These are phyloP conservation scores for Cheiracanthium punctorium DNA, from an alignment of 2,888 invertebrate genomes.

Conservation along the genomic window DNA sequence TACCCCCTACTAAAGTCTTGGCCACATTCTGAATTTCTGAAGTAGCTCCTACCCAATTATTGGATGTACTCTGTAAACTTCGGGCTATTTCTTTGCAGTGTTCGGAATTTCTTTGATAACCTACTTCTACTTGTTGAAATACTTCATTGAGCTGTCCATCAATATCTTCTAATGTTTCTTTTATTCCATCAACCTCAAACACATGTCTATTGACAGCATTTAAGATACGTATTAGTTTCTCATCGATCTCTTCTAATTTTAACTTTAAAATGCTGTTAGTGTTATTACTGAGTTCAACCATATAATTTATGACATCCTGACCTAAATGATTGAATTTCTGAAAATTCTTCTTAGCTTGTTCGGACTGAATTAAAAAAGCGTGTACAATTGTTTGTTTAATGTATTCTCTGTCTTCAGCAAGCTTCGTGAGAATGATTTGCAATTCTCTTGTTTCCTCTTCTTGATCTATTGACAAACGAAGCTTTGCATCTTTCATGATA, in stretches of 20 bases:
- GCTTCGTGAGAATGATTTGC: constrained; percentile 14
- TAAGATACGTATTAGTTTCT: constrained; percentile 5
- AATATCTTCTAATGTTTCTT: constrained; percentile 31
- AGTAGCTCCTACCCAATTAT: constrained; percentile 15
- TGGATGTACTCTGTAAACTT: constrained; percentile 7
- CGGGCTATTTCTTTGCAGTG: constrained; percentile 22
- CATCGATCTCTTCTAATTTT: constrained; percentile 22
- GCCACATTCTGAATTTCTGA: neutral
- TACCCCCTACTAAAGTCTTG: neutral
- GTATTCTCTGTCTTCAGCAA: constrained; percentile 35
- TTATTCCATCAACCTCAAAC: constrained; percentile 18
- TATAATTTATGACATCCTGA: constrained; percentile 29
- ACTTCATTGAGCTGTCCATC: constrained; percentile 44
- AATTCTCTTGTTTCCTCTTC: constrained; percentile 20
- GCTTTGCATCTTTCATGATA: neutral
- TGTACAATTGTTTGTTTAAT: constrained; percentile 26
- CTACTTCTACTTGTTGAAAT: constrained; percentile 28
- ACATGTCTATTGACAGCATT: neutral
- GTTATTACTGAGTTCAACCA: constrained; percentile 22
- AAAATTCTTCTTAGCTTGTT: constrained; percentile 16
- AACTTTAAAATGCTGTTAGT: neutral
- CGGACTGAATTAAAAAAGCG: constrained; percentile 11
- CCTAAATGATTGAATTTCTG: constrained; percentile 19
- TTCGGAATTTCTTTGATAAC: constrained; percentile 28
- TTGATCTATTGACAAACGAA: neutral